A percentile compares a stretch with the other conserved stretches of the same genome.
phyloP scores from a whole-genome alignment of 2,113 vertebrate species.

The Castor canadensis region DNA sequence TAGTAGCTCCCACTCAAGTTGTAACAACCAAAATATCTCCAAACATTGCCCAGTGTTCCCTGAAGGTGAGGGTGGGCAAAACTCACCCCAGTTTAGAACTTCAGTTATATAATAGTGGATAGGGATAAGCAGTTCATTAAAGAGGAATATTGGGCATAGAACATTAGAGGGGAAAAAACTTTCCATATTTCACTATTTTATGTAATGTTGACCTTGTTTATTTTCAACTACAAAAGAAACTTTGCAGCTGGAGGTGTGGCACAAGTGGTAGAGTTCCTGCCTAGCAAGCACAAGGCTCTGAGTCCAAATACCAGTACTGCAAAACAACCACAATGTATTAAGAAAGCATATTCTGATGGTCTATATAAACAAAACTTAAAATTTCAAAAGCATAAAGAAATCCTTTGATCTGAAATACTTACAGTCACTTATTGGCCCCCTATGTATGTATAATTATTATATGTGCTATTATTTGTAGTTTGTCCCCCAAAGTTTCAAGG shows the following conservation, averaged over 20 bases:
- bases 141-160: neutral
- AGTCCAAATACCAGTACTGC: too few relatives aligned
- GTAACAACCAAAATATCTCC: neutral
- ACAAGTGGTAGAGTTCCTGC: too few relatives aligned
- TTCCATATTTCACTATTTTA: neutral
- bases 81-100: neutral
- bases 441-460: neutral
- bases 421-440: slow-evolving; percentile 82
- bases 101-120: neutral
- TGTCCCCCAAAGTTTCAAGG: neutral
- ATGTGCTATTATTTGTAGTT: neutral
- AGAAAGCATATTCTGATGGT: neutral
- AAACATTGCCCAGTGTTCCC: neutral
- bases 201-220: neutral
- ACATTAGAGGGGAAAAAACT: neutral
- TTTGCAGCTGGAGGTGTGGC: too few relatives aligned
- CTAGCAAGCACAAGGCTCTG: too few relatives aligned
- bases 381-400: neutral
- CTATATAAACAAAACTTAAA: neutral
- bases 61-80: neutral
- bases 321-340: too few relatives aligned
- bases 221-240: neutral
- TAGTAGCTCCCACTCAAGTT: neutral
- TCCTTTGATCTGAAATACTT: neutral
- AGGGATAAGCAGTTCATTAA: neutral